Base-by-base conservation (phyloP, 2,113 vertebrate genomes). In the Camelus bactrianus region DNA sequence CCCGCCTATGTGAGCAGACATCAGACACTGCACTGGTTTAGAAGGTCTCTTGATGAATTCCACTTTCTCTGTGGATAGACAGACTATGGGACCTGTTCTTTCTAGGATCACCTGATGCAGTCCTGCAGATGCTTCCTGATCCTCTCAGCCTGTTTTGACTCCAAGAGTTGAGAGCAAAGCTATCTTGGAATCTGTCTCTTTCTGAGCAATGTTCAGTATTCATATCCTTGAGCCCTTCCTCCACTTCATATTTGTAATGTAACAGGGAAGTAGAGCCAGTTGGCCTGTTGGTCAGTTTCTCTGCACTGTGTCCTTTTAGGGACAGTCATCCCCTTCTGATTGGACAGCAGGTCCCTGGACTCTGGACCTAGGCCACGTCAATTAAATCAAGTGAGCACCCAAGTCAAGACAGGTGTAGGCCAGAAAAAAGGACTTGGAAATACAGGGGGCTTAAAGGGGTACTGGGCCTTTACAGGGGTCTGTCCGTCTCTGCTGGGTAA, bases 391-490 rank as follows among this genome's bases (percentile, higher is more conserved):
- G 14, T 72, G 38, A 91, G 22, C 48, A 50, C 19, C 7, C 48
- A 58, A 81, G 35, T 81, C 24, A 85, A 72, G 42, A 76, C 7
- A 95, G 58, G 24, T 19, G 9, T 42, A 35, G 12, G 35, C n/a
- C 42, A 16, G 16, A 50, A 95, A 80, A 80, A 24, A 84, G 46
- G 19, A 38, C 35, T 73, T 50, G 46, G 35, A 89, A 87, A 82
- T 14, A 20, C 16, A 70, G 24, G 15, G 2, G 22, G 3, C 30
- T 35, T n/a, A 11, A 5, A 9, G 42, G 30, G 38, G 2, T 0
- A 26, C 58, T 15, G 12, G 20, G 20, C 76, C 76, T 79, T 56
- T 52, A 35, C 30, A 5, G 3, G 30, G 28, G 10, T n/a, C n/a
- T 20, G 9, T 76, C 20, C 0, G 4, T 72, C 52, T 91, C 52